Percentiles rank a stretch among this genome's conserved stretches.
Conservation (phyloP, 1,140 invertebrate genomes). For the Delia radicum region DNA sequence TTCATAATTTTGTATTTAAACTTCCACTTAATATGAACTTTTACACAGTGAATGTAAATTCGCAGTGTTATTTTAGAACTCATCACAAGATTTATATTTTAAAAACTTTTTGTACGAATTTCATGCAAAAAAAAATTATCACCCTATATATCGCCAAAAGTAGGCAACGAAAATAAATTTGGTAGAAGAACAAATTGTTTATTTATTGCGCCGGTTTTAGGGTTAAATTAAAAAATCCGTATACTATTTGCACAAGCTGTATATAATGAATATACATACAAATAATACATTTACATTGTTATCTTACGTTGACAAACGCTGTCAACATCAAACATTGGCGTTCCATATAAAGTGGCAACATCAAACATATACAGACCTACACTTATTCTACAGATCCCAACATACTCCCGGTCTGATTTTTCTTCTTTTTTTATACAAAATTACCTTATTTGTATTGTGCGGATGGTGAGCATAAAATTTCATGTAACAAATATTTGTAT, state of each 20-base stretch:
- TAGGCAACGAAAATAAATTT: too few species aligned
- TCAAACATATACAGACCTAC: not conserved
- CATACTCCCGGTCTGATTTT: not conserved
- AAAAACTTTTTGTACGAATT: too few species aligned
- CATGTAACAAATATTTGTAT: not conserved
- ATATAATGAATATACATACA: not conserved
- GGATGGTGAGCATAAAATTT: not conserved
- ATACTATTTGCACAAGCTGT: too few species aligned
- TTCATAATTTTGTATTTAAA: too few species aligned
- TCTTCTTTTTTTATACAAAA: not conserved
- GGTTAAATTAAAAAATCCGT: too few species aligned
- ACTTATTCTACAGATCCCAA: not conserved
- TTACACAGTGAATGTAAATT: too few species aligned
- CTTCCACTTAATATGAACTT: too few species aligned
- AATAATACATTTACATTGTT: not conserved
- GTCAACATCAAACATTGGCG: constrained; percentile 20
- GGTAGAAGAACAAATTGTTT: too few species aligned
- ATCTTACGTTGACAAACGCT: constrained; percentile 21
- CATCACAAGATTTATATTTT: too few species aligned
- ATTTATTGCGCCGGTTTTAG: not conserved
- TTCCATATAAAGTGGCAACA: constrained; percentile 17
- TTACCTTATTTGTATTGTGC: not conserved
- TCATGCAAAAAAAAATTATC: too few species aligned
- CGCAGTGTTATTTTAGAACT: too few species aligned
- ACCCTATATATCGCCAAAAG: too few species aligned